Evolutionary conservation across 2,113 vertebrate species (phyloP).

Genomic region (human): GRCh38 chr14:32062501-32063000

Average conservation of each 20-base stretch:
- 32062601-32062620: conserved; percentile 47
- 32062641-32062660: not conserved
- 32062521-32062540: not conserved
- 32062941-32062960: too few species aligned
- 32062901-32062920: not conserved
- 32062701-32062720: not conserved
- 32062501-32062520: not conserved
- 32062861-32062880: conserved; percentile 24
- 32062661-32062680: not conserved
- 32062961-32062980: too few species aligned
- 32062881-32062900: not conserved
- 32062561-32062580: not conserved
- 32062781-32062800: conserved; percentile 21
- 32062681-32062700: conserved; percentile 12
- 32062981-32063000: too few species aligned
- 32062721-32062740: not conserved
- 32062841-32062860: conserved; percentile 55
- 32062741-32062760: not conserved
- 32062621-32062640: not conserved
- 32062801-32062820: not conserved
- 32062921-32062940: conserved; percentile 9
- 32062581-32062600: conserved; percentile 28
- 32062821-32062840: conserved; percentile 39
- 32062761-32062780: not conserved
- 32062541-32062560: not conserved